Evolutionary conservation across 1,140 invertebrate species (phyloP), one percentile per base, ranked within the genome.

Genomic region (Aphaenogaster rudis): DNA sequence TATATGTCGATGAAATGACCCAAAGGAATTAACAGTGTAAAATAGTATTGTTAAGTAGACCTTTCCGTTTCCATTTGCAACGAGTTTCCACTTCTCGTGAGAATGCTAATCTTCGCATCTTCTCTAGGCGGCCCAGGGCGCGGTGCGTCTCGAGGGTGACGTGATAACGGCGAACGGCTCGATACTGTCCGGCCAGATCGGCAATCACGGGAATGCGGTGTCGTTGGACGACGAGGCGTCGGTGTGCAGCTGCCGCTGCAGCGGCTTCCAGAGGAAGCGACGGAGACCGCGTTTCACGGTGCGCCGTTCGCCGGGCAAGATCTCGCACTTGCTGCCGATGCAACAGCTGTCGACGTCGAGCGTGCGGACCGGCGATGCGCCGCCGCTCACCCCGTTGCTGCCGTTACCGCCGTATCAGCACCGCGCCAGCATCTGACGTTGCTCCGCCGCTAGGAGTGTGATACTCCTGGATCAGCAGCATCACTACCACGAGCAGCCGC

Each of bases 141-240:
- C 99, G 96, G 97, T 99, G 94, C 94, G 98, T 94, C 95, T 99
- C 63, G 99, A 99, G 93, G 99, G 99, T 81, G 99, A 99, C 95
- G 98, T 99, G 84, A 99, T 99, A 96, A 98, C 97, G 90, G 98
- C 98, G 72, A 98, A 98, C 93, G 98, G 97, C 74, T 98, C 97
- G 91, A 97, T 98, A 91, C 95, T 98, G 90, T 97, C 97, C 91
- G 97, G 97, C 82, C 97, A 97, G 87, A 93, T 96, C 91, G 96
- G 95, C 71, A 96, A 96, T 92, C 96, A 96, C 90, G 96, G 93
- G 84, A 95, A 95, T 87, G 95, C 95, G 80, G 96, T 96, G 91
- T 97, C 97, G 78, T 93, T 97, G 71, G 96, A 97, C 91, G 97
- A 98, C 94, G 96, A 96, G 52, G 95, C 97, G 54, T 98, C 97